Evolutionary conservation across 2,888 invertebrate species (phyloP).

Genomic region (Drosophila limbata): DNA sequence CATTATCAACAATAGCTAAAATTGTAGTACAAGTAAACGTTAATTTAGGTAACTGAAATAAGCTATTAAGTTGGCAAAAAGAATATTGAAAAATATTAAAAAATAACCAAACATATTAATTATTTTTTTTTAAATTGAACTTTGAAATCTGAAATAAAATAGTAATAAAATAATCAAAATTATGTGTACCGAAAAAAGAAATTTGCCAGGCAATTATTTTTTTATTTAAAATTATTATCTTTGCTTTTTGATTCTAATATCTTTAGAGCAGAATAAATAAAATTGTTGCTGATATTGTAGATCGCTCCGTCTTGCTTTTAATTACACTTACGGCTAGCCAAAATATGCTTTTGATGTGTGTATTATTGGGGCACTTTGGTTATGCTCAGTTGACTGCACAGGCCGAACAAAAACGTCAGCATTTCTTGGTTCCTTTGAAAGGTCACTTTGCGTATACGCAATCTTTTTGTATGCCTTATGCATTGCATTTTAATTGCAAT

Average conservation of each 20-base stretch:
- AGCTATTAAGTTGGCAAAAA: not conserved
- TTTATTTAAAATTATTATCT: slow-evolving; percentile 4
- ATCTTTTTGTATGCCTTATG: slow-evolving; percentile 43
- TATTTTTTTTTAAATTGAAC: too few species aligned
- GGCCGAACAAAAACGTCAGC: slow-evolving; percentile 23
- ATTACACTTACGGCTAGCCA: slow-evolving; percentile 28
- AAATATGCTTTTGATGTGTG: slow-evolving; percentile 41
- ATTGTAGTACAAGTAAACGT: not conserved
- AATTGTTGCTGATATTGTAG: not conserved
- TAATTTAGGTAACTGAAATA: too few species aligned
- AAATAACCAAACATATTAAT: too few species aligned
- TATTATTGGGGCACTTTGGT: slow-evolving; percentile 33
- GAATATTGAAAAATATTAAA: not conserved
- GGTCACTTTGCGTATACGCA: slow-evolving; percentile 45
- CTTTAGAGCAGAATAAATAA: slow-evolving; percentile 20
- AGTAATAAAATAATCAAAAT: not conserved
- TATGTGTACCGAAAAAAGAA: not conserved
- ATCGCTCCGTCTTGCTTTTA: slow-evolving; percentile 19
- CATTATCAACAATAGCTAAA: not conserved
- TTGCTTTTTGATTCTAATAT: slow-evolving; percentile 16
- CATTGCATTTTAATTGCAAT: slow-evolving; percentile 61
- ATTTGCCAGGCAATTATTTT: not conserved
- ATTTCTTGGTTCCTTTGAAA: slow-evolving; percentile 33
- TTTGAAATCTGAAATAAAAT: not conserved
- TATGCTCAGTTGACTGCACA: slow-evolving; percentile 49